Percentiles rank a stretch among this genome's conserved stretches.
Conservation (phyloP, 2,113 vertebrate genomes). For the Bostrychus sinensis region DNA sequence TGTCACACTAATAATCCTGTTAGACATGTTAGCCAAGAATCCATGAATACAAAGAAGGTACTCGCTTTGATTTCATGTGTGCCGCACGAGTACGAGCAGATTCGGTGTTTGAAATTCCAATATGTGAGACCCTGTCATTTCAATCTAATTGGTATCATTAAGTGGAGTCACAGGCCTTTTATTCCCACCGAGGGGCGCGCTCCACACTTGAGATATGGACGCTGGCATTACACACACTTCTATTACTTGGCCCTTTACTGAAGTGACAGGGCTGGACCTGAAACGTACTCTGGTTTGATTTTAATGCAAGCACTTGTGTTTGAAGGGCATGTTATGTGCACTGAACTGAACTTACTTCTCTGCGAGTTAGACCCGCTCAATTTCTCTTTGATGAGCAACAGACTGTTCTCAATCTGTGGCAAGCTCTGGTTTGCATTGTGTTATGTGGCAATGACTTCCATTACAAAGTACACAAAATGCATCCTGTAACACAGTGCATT, state of each 20-base stretch:
- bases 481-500: too few relatives aligned
- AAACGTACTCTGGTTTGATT: neutral
- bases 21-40: conserved; percentile 55
- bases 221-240: conserved; percentile 42
- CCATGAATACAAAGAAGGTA: conserved; percentile 66
- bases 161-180: conserved; percentile 36
- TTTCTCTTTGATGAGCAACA: too few relatives aligned
- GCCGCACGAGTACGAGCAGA: conserved; percentile 32
- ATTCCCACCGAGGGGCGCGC: conserved; percentile 27
- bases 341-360: neutral
- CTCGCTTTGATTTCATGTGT: conserved; percentile 57
- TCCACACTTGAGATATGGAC: conserved; percentile 46
- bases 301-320: conserved; percentile 11
- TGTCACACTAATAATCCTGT: conserved; percentile 64
- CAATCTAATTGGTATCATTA: conserved; percentile 57
- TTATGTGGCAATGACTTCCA: too few relatives aligned
- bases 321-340: conserved; percentile 7
- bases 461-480: too few relatives aligned
- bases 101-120: conserved; percentile 55
- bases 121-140: conserved; percentile 59
- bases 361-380: neutral
- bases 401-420: too few relatives aligned
- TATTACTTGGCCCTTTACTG: conserved; percentile 37
- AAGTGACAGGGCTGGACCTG: conserved; percentile 20
- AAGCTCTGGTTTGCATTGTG: too few relatives aligned